phyloP scores from a whole-genome alignment of 1,140 invertebrate genomes.

The Nasonia giraulti region DNA sequence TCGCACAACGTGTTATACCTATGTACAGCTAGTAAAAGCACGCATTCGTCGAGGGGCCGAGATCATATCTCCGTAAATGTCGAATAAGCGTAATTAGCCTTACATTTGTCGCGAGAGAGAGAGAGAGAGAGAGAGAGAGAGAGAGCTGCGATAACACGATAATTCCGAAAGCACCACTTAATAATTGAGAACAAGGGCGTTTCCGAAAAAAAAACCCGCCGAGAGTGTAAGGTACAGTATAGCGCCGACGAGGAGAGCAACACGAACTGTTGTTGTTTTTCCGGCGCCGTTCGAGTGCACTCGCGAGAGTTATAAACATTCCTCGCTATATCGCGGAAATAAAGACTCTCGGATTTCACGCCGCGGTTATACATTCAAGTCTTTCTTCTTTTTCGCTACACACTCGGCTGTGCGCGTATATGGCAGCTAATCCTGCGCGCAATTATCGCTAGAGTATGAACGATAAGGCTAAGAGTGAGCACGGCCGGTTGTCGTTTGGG shows the following conservation, averaged over 20 bases:
- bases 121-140: neutral
- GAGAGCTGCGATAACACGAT: slow-evolving; percentile 25
- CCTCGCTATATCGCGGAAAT: slow-evolving; percentile 34
- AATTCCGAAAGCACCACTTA: slow-evolving; percentile 38
- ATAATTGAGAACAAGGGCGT: slow-evolving; percentile 25
- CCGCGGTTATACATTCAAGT: neutral
- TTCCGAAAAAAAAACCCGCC: neutral
- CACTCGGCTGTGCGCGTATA: neutral
- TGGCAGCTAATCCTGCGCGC: neutral
- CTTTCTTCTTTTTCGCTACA: neutral
- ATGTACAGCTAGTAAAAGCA: neutral
- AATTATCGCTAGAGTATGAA: slow-evolving; percentile 35
- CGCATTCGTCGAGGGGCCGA: slow-evolving; percentile 33
- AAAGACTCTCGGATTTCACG: slow-evolving; percentile 42
- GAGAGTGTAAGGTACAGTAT: too few species aligned
- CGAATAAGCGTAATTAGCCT: slow-evolving; percentile 67
- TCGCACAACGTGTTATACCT: slow-evolving; percentile 6
- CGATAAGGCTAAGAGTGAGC: slow-evolving; percentile 20
- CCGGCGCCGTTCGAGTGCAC: neutral
- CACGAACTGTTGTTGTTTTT: slow-evolving; percentile 31
- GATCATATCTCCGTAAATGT: slow-evolving; percentile 65
- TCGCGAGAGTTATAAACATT: slow-evolving; percentile 14
- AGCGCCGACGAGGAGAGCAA: slow-evolving; percentile 2
- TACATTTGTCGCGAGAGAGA: slow-evolving; percentile 28
- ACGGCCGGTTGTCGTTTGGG: neutral